These are phyloP conservation scores for Agraylea sexmaculata DNA, from an alignment of 1,140 invertebrate species.

Conservation along the genomic window DNA sequence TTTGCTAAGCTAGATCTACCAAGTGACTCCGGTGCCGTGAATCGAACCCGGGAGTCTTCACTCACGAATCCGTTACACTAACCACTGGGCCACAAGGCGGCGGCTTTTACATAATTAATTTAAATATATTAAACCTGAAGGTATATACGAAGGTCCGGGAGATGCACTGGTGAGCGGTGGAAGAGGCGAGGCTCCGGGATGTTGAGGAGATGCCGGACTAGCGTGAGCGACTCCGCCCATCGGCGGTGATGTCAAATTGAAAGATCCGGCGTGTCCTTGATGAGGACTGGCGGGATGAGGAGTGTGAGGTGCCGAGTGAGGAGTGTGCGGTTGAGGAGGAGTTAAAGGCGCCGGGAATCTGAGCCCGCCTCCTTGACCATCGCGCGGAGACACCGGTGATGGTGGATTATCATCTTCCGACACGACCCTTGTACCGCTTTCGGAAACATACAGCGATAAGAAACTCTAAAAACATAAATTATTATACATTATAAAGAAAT, in stretches of 20 bases:
- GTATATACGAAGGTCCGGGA: slow-evolving; percentile 80
- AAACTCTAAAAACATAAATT: slow-evolving; percentile 52
- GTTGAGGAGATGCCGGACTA: slow-evolving; percentile 28
- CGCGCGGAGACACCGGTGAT: slow-evolving; percentile 62
- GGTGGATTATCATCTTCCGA: slow-evolving; percentile 94
- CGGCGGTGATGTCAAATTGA: slow-evolving; percentile 77
- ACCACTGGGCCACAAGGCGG: too few species aligned
- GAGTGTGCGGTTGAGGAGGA: slow-evolving; percentile 35
- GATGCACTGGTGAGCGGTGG: slow-evolving; percentile 46
- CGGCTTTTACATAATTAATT: too few species aligned
- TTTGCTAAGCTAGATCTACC: too few species aligned
- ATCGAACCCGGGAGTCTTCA: too few species aligned
- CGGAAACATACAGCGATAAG: slow-evolving; percentile 87
- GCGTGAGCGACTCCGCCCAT: slow-evolving; percentile 25
- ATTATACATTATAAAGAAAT: neutral
- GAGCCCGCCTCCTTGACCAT: slow-evolving; percentile 27
- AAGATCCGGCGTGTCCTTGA: slow-evolving; percentile 44
- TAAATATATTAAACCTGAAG: too few species aligned
- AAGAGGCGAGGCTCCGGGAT: slow-evolving; percentile 28
- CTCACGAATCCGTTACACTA: too few species aligned
- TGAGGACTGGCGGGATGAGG: slow-evolving; percentile 39
- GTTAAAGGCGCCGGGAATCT: slow-evolving; percentile 37
- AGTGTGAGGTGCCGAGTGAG: slow-evolving; percentile 37
- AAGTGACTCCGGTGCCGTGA: too few species aligned
- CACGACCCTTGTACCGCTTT: slow-evolving; percentile 69